Base-by-base conservation (phyloP, 1,140 invertebrate genomes). In the Andricus grossulariae region DNA sequence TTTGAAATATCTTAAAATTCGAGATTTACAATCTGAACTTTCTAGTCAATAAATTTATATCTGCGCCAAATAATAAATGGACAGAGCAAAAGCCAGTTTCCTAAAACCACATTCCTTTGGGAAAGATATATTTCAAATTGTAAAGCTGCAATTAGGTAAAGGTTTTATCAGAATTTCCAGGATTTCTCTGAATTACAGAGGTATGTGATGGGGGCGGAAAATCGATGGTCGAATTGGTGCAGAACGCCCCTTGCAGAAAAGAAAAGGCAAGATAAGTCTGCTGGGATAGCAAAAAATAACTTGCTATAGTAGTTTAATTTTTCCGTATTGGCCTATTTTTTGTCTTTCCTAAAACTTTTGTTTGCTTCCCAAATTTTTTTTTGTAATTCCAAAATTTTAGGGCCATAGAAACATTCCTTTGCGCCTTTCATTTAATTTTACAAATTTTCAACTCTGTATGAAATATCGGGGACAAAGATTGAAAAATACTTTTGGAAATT, bases 181-280 rank as follows among this genome's bases (percentile, higher is more conserved):
- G 57, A 12, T 66, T 66, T 66, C 57, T 66, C 21, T 16, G 57
- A 66, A 66, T 39, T 66, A 66, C 60, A 32, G 60, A 16, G 60
- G 39, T 39, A 66, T 66, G 32, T 66, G 60, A 66, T 45, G 60
- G 60, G 57, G 60, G 60, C 32, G 60, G 32, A 66, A 66, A 66
- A 66, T 66, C 60, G 60, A 66, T 66, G 32, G 32, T 66, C 15
- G 60, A 39, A 66, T 66, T 66, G 60, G 60, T 39, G 60, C 60
- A 39, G 25, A 66, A 66, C 60, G 60, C 60, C 60, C 60, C 60
- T 66, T 66, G 39, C 25, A 66, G 60, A 39, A 66, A 66, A 66
- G 32, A 66, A 66, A 66, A n/a, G 60, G 60, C 25, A 66, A 5
- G 60, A n/a, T 16, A 66, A 15, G 32, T 66, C 60, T 66, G 60